These are phyloP conservation scores for Bombylius discolor DNA, from an alignment of 2,888 invertebrate genomes.

Conservation along the genomic window DNA sequence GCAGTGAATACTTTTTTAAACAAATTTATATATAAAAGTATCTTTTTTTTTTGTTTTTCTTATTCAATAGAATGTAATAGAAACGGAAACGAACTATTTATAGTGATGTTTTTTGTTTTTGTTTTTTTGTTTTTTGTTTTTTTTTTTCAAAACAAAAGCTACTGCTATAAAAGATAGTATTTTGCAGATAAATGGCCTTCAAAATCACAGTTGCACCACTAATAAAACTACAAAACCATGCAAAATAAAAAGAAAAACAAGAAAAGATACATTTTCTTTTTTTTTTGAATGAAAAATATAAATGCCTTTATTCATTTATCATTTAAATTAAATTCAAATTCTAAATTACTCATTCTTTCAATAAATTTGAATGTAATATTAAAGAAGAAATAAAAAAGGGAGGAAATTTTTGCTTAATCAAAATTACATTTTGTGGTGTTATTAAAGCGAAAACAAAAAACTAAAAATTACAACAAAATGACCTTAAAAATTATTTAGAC, in stretches of 20 bases:
- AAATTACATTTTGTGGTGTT: neutral
- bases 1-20: too few species aligned
- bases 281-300: too few species aligned
- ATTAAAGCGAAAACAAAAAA: neutral
- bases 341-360: too few species aligned
- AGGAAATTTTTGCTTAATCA: neutral
- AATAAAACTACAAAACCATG: neutral
- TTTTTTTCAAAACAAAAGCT: neutral
- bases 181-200: neutral
- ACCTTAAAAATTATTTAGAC: neutral
- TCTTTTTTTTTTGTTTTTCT: too few species aligned
- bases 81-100: neutral
- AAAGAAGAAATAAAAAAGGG: neutral
- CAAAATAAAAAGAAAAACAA: too few species aligned
- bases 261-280: too few species aligned
- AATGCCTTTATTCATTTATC: too few species aligned
- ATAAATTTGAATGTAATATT: neutral
- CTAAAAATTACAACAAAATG: neutral
- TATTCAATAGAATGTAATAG: neutral
- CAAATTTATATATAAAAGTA: too few species aligned
- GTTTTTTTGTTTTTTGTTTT: neutral
- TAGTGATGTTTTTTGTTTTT: neutral
- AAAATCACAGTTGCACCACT: neutral
- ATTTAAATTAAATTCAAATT: too few species aligned
- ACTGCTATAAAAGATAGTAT: too few species aligned